Base-by-base conservation (phyloP, 2,797 vertebrate species). In the Ispidina lecontei region DNA sequence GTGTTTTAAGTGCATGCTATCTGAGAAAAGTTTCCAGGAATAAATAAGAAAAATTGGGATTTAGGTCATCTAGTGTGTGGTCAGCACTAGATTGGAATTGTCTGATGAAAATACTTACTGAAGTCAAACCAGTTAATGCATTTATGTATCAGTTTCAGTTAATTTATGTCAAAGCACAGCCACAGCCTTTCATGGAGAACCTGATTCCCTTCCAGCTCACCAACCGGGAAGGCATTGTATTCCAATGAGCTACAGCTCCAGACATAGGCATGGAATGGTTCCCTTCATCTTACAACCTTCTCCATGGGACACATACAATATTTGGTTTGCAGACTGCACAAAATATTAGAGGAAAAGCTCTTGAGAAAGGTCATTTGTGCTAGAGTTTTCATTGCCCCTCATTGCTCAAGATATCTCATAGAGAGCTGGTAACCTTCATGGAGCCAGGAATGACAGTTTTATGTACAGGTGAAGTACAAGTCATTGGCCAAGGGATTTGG, bases 1-100 rank as follows among this genome's bases (percentile, higher is more conserved):
- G 81, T 91, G 91, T 84, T 96, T 97, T 96, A 97, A 95, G 84
- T 88, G 71, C 56, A 89, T 60, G 90, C 54, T 93, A 96, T 91
- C 96, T 94, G 93, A 70, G 71, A 71, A 84, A 79, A 68, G 64
- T 29, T 67, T 60, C 44, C 28, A 77, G 76, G 33, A 41, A 65
- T 46, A 55, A 92, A 60, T 72, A 71, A 90, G 78, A 90, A 70
- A 62, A 74, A n/a, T 28, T 14, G 9, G 29, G 28, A 21, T 58
- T 54, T 77, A 89, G 88, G 51, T 62, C 43, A 47, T 25, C 14
- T 22, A 35, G 22, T 41, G 68, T 14, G 37, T 47, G 23, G 16
- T 60, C 22, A n/a, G n/a, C 21, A 28, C 26, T 49, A 37, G 12
- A 7, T 76, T 35, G 13, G 18, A 72, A 39, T 58, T 41, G 62